Base-by-base conservation (phyloP, 2,888 invertebrate species). In the Colostygia pectinataria region DNA sequence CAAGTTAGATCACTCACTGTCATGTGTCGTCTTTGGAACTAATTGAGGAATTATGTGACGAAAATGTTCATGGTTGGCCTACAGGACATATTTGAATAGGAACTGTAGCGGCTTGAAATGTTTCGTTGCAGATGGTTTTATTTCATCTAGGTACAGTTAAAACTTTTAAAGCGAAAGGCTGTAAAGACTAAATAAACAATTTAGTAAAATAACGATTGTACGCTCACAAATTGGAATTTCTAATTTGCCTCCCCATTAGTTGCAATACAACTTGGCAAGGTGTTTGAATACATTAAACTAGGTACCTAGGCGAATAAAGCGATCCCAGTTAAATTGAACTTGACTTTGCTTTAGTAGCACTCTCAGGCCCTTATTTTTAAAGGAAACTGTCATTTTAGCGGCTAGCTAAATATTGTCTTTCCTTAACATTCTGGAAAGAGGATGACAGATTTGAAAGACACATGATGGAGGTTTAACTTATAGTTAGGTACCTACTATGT, bases 11-110 rank as follows among this genome's bases (percentile, higher is more conserved):
- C n/a, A n/a, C n/a, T n/a, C n/a, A n/a, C n/a, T n/a, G n/a, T n/a
- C n/a, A n/a, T n/a, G n/a, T n/a, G n/a, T n/a, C n/a, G n/a, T n/a
- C n/a, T n/a, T n/a, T n/a, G n/a, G n/a, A n/a, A n/a, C n/a, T n/a
- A n/a, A n/a, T n/a, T n/a, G n/a, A n/a, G n/a, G n/a, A n/a, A n/a
- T n/a, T n/a, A n/a, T n/a, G n/a, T n/a, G n/a, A n/a, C n/a, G n/a
- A n/a, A n/a, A n/a, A n/a, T n/a, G n/a, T n/a, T n/a, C n/a, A n/a
- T n/a, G n/a, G n/a, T n/a, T n/a, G n/a, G n/a, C n/a, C n/a, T n/a
- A n/a, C n/a, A n/a, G n/a, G n/a, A n/a, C n/a, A n/a, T n/a, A 58
- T 55, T 58, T 58, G 53, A 57, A 63, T 57, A 63, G 57, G 57
- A 51, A 46, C 47, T 50, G 10, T 43, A 44, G 50, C 43, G 38